phyloP scores from a whole-genome alignment of 2,113 vertebrate genomes.

The Bubo blakistoni region DNA sequence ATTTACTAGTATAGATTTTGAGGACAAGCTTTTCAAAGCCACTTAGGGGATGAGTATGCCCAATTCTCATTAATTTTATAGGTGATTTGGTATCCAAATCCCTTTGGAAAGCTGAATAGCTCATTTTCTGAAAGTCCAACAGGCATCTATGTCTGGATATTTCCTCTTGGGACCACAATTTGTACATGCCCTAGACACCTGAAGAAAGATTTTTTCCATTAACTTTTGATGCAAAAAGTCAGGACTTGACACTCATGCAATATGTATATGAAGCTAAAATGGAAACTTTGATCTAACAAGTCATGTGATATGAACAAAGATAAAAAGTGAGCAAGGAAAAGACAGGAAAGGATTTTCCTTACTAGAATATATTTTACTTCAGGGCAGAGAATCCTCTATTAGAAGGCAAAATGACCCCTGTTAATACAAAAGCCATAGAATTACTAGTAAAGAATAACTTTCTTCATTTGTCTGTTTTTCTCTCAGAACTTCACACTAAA shows the following conservation, averaged over 20 bases:
- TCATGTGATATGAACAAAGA: background rate
- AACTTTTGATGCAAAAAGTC: slow-evolving; percentile 31
- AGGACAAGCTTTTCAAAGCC: slow-evolving; percentile 28
- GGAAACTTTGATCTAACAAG: slow-evolving; percentile 24
- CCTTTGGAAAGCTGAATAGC: background rate
- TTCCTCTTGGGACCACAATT: background rate
- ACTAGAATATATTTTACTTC: background rate
- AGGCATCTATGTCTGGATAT: background rate
- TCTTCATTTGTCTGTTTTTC: background rate
- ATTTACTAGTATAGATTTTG: slow-evolving; percentile 21
- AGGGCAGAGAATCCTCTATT: background rate
- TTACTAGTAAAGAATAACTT: background rate
- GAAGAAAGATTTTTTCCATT: slow-evolving; percentile 28
- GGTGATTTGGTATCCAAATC: background rate
- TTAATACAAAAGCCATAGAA: background rate
- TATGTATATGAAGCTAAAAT: slow-evolving; percentile 44
- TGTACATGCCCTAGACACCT: background rate
- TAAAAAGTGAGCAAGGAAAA: background rate
- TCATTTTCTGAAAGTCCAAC: slow-evolving; percentile 10
- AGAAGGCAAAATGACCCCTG: background rate
- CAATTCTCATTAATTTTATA: slow-evolving; percentile 61
- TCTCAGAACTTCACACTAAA: background rate
- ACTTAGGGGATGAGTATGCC: slow-evolving; percentile 19
- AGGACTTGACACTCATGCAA: slow-evolving; percentile 36
- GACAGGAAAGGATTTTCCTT: background rate